phyloP scores from a whole-genome alignment of 2,113 vertebrate genomes.

The Psammodynastes pulverulentus region DNA sequence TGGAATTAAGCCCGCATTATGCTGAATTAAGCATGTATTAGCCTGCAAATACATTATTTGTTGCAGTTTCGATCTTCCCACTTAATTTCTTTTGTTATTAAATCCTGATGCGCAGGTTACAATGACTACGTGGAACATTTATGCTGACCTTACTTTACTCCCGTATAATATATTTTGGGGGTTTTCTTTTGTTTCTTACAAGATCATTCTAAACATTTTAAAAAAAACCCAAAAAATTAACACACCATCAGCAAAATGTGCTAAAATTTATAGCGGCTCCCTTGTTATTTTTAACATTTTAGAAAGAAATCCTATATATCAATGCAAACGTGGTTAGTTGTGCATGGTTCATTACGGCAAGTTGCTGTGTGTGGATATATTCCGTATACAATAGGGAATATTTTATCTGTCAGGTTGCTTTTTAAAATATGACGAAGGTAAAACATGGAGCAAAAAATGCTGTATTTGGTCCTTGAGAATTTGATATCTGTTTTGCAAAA shows the following conservation, averaged over 20 bases:
- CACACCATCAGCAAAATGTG: slow-evolving; percentile 31
- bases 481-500: not conserved
- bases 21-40: slow-evolving; percentile 10
- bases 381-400: slow-evolving; percentile 47
- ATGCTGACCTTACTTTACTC: slow-evolving; percentile 48
- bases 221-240: too few relatives aligned
- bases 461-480: not conserved
- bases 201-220: slow-evolving; percentile 25
- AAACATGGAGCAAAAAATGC: not conserved
- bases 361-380: slow-evolving; percentile 51
- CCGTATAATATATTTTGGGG: slow-evolving; percentile 49
- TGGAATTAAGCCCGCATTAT: slow-evolving; percentile 3
- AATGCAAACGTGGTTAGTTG: slow-evolving; percentile 34
- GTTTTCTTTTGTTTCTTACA: slow-evolving; percentile 15
- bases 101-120: not conserved
- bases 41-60: not conserved
- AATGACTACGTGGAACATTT: slow-evolving; percentile 48
- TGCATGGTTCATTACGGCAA: slow-evolving; percentile 62
- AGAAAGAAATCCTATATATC: not conserved
- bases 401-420: slow-evolving; percentile 50
- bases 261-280: slow-evolving; percentile 38
- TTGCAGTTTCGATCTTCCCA: not conserved
- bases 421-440: not conserved
- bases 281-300: not conserved
- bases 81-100: not conserved